Evolutionary conservation across 2,888 invertebrate species (phyloP), one percentile per base, ranked within the genome.

Genomic region (Hanleya hanleyi): DNA sequence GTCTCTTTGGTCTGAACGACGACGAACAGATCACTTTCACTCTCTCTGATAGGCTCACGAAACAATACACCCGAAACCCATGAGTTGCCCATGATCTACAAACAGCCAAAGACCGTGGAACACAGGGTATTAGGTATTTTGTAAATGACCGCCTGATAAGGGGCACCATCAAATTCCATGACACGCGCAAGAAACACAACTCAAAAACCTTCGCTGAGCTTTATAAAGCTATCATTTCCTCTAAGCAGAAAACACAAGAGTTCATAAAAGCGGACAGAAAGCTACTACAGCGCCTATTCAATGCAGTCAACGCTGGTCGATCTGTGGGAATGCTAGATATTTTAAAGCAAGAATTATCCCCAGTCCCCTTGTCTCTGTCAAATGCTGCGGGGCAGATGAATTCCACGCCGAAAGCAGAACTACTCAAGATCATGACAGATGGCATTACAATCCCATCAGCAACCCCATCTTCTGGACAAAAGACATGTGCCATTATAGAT

Each of bases 141-240:
- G 47, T 15, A 12, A 41, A 41, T 12, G n/a, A 41, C 12, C 12
- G 12, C 12, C 35, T 32, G 12, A 67, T 32, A 26, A 67, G n/a
- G n/a, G n/a, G n/a, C n/a, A n/a, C n/a, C n/a, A n/a, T n/a, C n/a
- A n/a, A n/a, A n/a, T n/a, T n/a, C n/a, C n/a, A n/a, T n/a, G n/a
- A n/a, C n/a, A 62, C 22, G 18, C 29, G 64, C n/a, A 70, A 50
- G 47, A 1, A 15, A 3, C 49, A 70, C 4, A n/a, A n/a, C n/a
- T 57, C 37, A 26, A 67, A 38, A 36, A 67, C 71, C n/a, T 71
- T 71, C 57, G 50, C 67, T 4, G 5, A 35, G 9, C 35, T 66
- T 32, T 68, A 68, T 32, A 15, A 68, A 32, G 51, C 47, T 2
- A 15, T 35, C 15, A 35, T 68, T 5, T 29, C 22, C 18, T 5